These are phyloP conservation scores for Lepilemur ruficaudatus DNA, from an alignment of 2,797 vertebrate species.

Conservation along the genomic window DNA sequence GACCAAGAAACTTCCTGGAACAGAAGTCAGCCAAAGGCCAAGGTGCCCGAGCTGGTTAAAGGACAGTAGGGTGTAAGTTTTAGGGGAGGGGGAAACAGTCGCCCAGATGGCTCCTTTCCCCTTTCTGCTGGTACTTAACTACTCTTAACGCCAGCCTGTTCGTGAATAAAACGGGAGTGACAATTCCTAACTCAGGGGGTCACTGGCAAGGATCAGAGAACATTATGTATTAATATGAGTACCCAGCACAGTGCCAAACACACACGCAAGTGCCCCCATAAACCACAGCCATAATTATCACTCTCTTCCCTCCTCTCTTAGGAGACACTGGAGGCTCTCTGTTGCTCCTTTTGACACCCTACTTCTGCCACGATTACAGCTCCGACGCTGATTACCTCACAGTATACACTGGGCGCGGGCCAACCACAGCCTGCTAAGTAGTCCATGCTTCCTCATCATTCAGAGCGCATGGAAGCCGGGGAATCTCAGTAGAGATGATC, in stretches of 20 bases:
- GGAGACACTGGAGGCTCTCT: not conserved
- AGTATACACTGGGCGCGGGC: not conserved
- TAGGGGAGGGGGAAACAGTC: not conserved
- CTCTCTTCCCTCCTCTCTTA: not conserved
- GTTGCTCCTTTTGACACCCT: not conserved
- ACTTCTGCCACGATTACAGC: not conserved
- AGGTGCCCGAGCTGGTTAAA: not conserved
- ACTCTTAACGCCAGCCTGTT: not conserved
- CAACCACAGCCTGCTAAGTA: not conserved
- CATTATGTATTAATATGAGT: not conserved
- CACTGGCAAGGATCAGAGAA: not conserved
- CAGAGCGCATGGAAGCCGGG: rapidly evolving
- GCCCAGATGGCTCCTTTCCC: not conserved
- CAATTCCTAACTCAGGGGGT: not conserved
- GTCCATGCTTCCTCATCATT: not conserved
- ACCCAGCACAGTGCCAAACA: not conserved
- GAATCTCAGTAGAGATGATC: not conserved
- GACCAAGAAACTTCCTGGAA: not conserved
- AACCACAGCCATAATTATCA: not conserved
- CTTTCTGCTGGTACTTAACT: not conserved
- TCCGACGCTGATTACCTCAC: not conserved
- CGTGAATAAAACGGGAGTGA: not conserved
- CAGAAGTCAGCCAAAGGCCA: not conserved
- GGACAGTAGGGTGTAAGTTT: not conserved
- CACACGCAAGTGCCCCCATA: not conserved